These are phyloP conservation scores for Murina feae DNA, from an alignment of 2,113 vertebrate species.

Conservation along the genomic window DNA sequence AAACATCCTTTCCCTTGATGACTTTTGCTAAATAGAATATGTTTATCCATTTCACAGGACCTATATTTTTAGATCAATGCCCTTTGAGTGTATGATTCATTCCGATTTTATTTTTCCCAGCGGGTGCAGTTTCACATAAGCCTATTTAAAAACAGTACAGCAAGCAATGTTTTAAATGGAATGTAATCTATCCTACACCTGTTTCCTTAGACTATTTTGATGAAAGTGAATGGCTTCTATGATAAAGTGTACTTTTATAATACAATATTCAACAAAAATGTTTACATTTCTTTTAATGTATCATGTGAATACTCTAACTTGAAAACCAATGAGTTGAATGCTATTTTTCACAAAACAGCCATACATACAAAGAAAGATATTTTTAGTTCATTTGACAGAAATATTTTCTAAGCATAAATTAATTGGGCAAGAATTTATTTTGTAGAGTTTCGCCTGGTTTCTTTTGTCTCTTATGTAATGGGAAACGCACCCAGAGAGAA, in stretches of 20 bases:
- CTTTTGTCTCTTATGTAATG: background rate
- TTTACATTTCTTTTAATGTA: background rate
- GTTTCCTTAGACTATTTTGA: conserved; percentile 52
- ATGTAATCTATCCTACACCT: conserved; percentile 73
- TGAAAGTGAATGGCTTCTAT: conserved; percentile 43
- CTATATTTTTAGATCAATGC: conserved; percentile 81
- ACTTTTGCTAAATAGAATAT: conserved; percentile 66
- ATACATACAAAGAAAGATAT: background rate
- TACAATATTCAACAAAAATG: background rate
- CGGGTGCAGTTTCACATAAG: conserved; percentile 70
- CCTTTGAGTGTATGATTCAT: conserved; percentile 79
- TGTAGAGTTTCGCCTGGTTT: background rate
- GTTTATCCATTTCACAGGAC: conserved; percentile 70
- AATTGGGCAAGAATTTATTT: conserved; percentile 11
- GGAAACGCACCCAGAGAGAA: conserved; percentile 12
- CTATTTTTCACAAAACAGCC: background rate
- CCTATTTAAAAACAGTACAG: conserved; percentile 72
- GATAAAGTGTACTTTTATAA: conserved; percentile 23
- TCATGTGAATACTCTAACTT: conserved; percentile 3
- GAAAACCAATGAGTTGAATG: background rate
- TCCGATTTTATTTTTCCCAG: conserved; percentile 77
- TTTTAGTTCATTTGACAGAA: conserved; percentile 9
- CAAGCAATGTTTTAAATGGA: conserved; percentile 61
- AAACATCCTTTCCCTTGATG: conserved; percentile 57
- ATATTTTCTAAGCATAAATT: conserved; percentile 38